Conservation (phyloP, 2,797 vertebrate species). For the Triplophysa yarkandensis region DNA sequence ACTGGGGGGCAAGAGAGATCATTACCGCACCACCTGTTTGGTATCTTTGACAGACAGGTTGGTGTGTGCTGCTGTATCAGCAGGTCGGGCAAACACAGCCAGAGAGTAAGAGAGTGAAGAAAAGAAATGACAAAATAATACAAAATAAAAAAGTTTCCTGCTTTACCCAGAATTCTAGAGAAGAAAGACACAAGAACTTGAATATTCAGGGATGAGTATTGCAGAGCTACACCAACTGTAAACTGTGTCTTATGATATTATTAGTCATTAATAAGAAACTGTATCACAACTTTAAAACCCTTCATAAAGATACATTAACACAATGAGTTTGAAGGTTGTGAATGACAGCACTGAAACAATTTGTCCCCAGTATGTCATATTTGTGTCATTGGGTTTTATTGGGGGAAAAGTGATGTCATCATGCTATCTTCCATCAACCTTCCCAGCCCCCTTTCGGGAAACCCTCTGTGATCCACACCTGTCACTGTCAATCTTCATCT, state of each 20-base stretch:
- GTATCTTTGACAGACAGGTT: constrained; percentile 76
- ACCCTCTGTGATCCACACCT: constrained; percentile 79
- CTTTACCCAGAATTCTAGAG: constrained; percentile 20
- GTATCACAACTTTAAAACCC: constrained; percentile 17
- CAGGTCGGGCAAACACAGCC: constrained; percentile 66
- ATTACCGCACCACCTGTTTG: constrained; percentile 78
- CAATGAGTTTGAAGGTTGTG: constrained; percentile 21
- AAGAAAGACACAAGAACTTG: constrained; percentile 39
- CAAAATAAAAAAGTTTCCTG: constrained; percentile 24
- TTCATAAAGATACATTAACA: not conserved
- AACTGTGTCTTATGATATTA: constrained; percentile 12
- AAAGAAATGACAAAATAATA: constrained; percentile 24
- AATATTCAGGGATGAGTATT: constrained; percentile 56
- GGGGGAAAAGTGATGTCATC: constrained; percentile 75
- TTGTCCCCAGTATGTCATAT: constrained; percentile 17
- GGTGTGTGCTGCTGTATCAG: constrained; percentile 78
- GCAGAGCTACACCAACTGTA: constrained; percentile 38
- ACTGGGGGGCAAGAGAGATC: constrained; percentile 63
- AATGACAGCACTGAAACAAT: constrained; percentile 10
- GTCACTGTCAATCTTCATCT: constrained; percentile 66
- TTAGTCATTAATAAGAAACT: constrained; percentile 13
- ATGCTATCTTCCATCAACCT: constrained; percentile 51
- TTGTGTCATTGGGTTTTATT: constrained; percentile 63
- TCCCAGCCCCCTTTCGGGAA: constrained; percentile 67
- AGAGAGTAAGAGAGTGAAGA: constrained; percentile 22